Base-by-base conservation (phyloP, 1,140 invertebrate genomes). In the Diplogasteroides magnus region DNA sequence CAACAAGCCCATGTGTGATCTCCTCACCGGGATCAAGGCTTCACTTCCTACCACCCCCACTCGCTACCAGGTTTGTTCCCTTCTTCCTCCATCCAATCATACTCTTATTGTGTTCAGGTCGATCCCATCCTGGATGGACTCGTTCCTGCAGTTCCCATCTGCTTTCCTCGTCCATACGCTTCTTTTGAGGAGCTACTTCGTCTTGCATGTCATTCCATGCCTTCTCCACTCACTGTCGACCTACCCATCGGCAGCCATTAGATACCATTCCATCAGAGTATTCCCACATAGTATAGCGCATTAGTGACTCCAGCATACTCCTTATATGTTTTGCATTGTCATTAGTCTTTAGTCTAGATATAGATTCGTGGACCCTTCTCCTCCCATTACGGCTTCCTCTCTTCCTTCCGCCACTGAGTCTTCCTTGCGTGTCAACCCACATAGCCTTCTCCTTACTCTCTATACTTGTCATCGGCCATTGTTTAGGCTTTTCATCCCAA, bases 1-100 rank as follows among this genome's bases (percentile, higher is more conserved):
- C 3, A 65, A 23, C 0, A 68, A 68, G 29, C 66, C 66, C 25
- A 29, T 27, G 6, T 15, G 11, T 56, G 66, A 68, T 56, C 66
- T 56, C 56, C 15, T 68, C 2, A 56, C 66, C 57, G 56, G 29
- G 19, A 11, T 48, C 19, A 48, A 48, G 37, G 37, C 37, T 11
- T 48, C 37, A 6, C 37, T 48, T 48, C 37, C 37, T 19, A 48
- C 66, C 15, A 27, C 66, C 62, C 64, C 37, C n/a, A n/a, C n/a
- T n/a, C n/a, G n/a, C n/a, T n/a, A n/a, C n/a, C n/a, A n/a, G n/a
- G n/a, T n/a, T n/a, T n/a, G n/a, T n/a, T 65, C n/a, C 14, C 48
- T 55, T 29, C 64, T 27, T 14, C 14, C 31, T 19, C 26, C 64
- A 25, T 23, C 2, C 14, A 48, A 48, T n/a, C 29, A 63, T 31